Evolutionary conservation across 2,888 invertebrate species (phyloP).

Genomic region (Sepioteuthis lessoniana): DNA sequence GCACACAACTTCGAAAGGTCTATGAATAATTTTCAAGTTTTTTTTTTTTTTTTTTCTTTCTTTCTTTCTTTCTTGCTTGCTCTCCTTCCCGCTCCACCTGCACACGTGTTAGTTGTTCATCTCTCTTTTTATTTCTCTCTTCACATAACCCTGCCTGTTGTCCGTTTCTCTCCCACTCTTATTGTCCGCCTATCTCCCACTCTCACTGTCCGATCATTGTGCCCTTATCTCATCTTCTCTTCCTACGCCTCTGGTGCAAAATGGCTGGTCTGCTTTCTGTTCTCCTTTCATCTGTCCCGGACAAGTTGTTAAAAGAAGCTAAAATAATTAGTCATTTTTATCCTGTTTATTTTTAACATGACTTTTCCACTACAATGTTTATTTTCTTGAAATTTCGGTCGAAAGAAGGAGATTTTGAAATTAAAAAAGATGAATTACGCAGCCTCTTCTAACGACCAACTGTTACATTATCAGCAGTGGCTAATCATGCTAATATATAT

Average conservation of each 20-base stretch:
- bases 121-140: neutral
- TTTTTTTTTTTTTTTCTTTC: neutral
- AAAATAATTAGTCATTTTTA: neutral
- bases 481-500: constrained; percentile 34
- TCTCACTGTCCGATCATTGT: neutral
- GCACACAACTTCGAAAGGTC: neutral
- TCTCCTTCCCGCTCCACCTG: neutral
- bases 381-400: neutral
- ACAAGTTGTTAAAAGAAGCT: neutral
- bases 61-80: neutral
- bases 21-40: neutral
- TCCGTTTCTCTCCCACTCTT: neutral
- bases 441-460: neutral
- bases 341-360: neutral
- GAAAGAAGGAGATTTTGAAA: neutral
- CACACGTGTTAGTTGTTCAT: neutral
- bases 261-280: neutral
- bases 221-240: neutral
- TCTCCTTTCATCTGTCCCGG: neutral
- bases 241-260: neutral
- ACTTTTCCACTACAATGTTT: neutral
- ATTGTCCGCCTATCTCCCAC: neutral
- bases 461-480: constrained; percentile 16
- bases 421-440: neutral
- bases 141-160: neutral